Evolutionary conservation across 2,113 vertebrate genomes (phyloP), one percentile per base, ranked within the genome.

Genomic region (Crypturellus undulatus): DNA sequence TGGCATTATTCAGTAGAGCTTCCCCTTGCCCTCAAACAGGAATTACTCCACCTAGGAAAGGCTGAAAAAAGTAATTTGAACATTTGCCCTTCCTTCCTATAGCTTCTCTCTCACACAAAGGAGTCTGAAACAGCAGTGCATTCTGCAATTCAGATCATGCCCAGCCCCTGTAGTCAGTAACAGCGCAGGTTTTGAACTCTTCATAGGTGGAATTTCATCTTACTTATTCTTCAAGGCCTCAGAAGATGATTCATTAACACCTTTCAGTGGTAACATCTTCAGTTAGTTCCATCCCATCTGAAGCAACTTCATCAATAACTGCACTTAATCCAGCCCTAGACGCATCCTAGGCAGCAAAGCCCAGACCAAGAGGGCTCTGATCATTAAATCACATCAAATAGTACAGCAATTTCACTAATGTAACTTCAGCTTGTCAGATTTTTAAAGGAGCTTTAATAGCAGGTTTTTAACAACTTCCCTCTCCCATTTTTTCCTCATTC

Each of bases 91-190:
- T 68, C 52, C 10, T 38, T 40, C 36, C 32, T 36, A 9, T 0
- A 2, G 16, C 65, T 82, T 8, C 52, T 59, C 69, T 2, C 0
- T 32, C 12, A 7, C 1, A 6, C 40, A 77, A 34, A 73, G 30
- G 32, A 51, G 26, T 43, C 63, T 90, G 67, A 59, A 70, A 24
- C 30, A 32, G 54, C 54, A 40, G 62, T 14, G 36, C 36, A 40
- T 28, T 64, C 54, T 58, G 54, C 54, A 64, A 40, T 40, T 26
- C 36, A 73, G 12, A 62, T 5, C 54, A 36, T 4, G 49, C 14
- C 10, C 18, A 36, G 36, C 4, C 9, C 9, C 13, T 9, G 8
- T 12, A 9, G 51, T 42, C 8, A 30, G 9, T 49, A n/a, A 76
- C 20, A 56, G 70, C 43, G 68, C 10, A 38, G 67, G 17, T 64